Base-by-base conservation (phyloP, 2,888 invertebrate species). In the Strigamia maritima region DNA sequence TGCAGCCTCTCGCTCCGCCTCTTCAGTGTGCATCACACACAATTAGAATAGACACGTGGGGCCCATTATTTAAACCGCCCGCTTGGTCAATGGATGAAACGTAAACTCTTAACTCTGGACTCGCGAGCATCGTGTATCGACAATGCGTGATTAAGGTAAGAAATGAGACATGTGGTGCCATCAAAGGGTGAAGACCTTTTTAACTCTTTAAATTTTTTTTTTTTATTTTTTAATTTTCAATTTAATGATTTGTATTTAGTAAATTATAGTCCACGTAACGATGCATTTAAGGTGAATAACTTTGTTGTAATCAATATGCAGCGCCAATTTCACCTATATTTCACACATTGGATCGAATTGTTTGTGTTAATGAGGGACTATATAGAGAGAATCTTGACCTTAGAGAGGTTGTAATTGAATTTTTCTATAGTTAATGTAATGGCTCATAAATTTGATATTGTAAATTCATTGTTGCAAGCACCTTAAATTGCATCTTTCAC, bases 311-410 rank as follows among this genome's bases (percentile, higher is more conserved):
- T 70, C 70, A 70, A 70, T 70, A 70, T 70, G 26, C 70, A 70
- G 14, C 12, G 24, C 28, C 26, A 4, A 54, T 70, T 70, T 70
- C 70, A 26, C 70, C 70, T 70, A 70, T 28, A 70, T 70, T 70
- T 70, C 28, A 70, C 70, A 70, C 70, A 70, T 24, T n/a, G n/a
- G n/a, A n/a, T n/a, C n/a, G n/a, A n/a, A n/a, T n/a, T 70, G 70
- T 16, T 24, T 70, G 70, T 12, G 70, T 26, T 28, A 70, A 70
- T 70, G 12, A 70, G n/a, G 70, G 28, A 28, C 28, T 3, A 28
- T 3, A 28, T 70, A 4, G 70, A 70, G 70, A 70, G 70, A 70
- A 70, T 70, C 70, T 70, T 70, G 70, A 70, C 70, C 70, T 70
- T 70, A 70, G 4, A 26, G 24, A 1, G 14, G 16, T 19, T 49